Evolutionary conservation across 2,888 invertebrate genomes (phyloP), one percentile per base, ranked within the genome.

Genomic region (Tolmerus cingulatus): DNA sequence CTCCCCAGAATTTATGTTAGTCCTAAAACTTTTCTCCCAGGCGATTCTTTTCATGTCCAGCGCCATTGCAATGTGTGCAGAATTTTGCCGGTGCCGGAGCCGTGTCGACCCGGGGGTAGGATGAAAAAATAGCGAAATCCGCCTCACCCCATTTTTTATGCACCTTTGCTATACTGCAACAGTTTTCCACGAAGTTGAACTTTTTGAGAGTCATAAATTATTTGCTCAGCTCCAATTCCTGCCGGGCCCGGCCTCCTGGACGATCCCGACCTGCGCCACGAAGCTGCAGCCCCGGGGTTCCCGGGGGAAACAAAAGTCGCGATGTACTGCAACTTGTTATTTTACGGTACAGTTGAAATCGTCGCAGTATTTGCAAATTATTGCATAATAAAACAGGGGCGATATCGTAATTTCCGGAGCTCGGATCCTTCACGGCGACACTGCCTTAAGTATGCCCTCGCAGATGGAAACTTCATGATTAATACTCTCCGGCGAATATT

Each of bases 151-250:
- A 82, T 82, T 82, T 82, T 82, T 82, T 82, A 77, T 74, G 77
- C 76, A 82, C 82, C 82, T 82, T 66, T 82, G 57, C 78, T 27
- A 74, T 77, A 66, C 76, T 76, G 86, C 86, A 86, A 86, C 76
- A 86, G 86, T 78, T 86, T 86, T 76, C 86, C 77, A 76, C 78
- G 57, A 86, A 86, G 57, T 57, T 86, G 37, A 77, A 86, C 77
- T 77, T 74, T 86, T 86, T 78, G 74, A 86, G 37, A 86, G 86
- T 86, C 86, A 86, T 86, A 86, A 86, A 86, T 86, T 76, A 76
- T 86, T 86, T 76, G 77, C 77, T 86, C 77, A 43, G 34, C 57
- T 78, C 77, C 78, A 77, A 77, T 77, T 86, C 74, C 27, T 76
- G 86, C 40, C 34, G 57, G 16, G 23, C 27, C 14, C 43, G 23